Conservation (phyloP, 2,113 vertebrate species). For the Ramphastos sulfuratus region DNA sequence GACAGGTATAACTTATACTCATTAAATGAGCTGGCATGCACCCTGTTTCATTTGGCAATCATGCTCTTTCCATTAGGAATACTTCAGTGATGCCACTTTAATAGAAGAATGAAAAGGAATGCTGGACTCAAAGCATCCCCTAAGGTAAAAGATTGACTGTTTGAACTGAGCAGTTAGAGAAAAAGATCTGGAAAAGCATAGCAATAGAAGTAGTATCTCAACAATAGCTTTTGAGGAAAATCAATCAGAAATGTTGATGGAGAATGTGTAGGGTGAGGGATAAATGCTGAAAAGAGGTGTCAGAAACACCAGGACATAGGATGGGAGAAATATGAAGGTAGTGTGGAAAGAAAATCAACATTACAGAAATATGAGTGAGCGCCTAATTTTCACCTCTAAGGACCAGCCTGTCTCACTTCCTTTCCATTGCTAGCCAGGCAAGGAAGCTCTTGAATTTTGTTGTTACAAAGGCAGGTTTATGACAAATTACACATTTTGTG, state of each 20-base stretch:
- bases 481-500: accelerated
- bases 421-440: neutral
- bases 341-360: neutral
- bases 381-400: neutral
- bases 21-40: constrained; percentile 18
- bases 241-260: neutral
- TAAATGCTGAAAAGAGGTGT: neutral
- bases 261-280: neutral
- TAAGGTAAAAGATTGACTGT: neutral
- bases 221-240: neutral
- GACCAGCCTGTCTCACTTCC: neutral
- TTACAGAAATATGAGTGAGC: neutral
- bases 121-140: neutral
- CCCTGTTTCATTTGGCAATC: constrained; percentile 28
- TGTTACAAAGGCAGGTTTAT: neutral
- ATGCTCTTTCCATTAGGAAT: constrained; percentile 42
- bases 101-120: constrained; percentile 21
- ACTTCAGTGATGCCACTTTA: constrained; percentile 11
- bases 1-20: neutral
- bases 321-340: neutral
- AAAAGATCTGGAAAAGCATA: neutral
- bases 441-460: neutral
- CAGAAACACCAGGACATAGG: neutral
- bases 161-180: neutral
- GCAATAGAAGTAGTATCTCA: neutral